phyloP scores from a whole-genome alignment of 2,113 vertebrate species.

The Hiodon alosoides region DNA sequence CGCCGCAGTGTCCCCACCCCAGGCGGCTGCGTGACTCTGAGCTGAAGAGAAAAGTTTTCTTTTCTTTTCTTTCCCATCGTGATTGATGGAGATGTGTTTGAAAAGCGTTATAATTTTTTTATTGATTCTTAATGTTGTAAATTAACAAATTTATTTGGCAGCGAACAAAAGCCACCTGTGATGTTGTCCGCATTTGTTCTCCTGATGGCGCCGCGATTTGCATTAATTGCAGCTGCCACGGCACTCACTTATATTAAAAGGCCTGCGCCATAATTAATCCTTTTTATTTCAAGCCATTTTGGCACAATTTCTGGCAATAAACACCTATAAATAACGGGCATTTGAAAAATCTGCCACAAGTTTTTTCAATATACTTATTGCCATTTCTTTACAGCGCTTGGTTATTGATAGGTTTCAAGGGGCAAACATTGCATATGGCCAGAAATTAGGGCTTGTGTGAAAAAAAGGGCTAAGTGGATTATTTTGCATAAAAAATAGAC shows the following conservation, averaged over 20 bases:
- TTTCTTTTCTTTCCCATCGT: slow-evolving; percentile 20
- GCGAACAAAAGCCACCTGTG: slow-evolving; percentile 81
- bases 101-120: slow-evolving; percentile 92
- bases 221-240: slow-evolving; percentile 89
- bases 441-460: slow-evolving; percentile 62
- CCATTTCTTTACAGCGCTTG: slow-evolving; percentile 65
- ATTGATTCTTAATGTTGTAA: slow-evolving; percentile 99
- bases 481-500: slow-evolving; percentile 97
- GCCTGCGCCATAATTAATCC: slow-evolving; percentile 90
- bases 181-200: slow-evolving; percentile 78
- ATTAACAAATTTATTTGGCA: slow-evolving; percentile 95
- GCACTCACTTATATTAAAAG: slow-evolving; percentile 99
- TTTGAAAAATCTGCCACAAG: slow-evolving; percentile 73
- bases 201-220: slow-evolving; percentile 81
- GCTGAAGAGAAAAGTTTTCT: slow-evolving; percentile 28
- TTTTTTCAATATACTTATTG: slow-evolving; percentile 80
- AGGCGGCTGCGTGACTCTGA: slow-evolving; percentile 20
- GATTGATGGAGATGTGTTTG: slow-evolving; percentile 86
- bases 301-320: slow-evolving; percentile 99
- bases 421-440: slow-evolving; percentile 62
- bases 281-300: slow-evolving; percentile 92
- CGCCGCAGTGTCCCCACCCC: neutral
- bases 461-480: slow-evolving; percentile 97
- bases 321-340: slow-evolving; percentile 88
- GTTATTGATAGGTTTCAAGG: slow-evolving; percentile 89